phyloP scores from a whole-genome alignment of 2,113 vertebrate genomes.

The Nycticorax nycticorax region DNA sequence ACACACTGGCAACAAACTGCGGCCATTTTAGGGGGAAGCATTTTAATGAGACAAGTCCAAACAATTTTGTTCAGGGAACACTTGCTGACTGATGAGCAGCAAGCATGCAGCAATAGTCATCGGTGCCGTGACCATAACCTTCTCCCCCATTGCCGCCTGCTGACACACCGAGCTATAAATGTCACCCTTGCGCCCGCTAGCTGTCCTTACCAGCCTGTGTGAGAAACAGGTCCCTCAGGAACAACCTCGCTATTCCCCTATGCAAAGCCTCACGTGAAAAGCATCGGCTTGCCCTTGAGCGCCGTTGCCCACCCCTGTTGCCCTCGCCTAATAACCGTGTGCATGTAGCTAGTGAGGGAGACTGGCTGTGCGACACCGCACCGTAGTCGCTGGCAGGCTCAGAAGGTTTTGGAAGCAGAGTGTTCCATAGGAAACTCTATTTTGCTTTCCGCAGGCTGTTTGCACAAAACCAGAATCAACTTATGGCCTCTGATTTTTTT shows the following conservation, averaged over 20 bases:
- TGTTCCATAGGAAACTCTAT: not conserved
- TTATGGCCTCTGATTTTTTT: not conserved
- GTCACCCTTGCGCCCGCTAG: not conserved
- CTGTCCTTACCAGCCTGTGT: not conserved
- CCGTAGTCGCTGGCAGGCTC: not conserved
- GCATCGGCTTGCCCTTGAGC: fast-evolving
- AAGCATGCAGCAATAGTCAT: not conserved
- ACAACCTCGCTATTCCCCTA: not conserved
- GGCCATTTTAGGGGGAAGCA: not conserved
- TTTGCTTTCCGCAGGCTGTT: constrained; percentile 1
- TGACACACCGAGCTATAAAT: not conserved
- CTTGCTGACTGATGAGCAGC: not conserved
- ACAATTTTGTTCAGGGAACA: not conserved
- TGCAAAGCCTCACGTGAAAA: not conserved
- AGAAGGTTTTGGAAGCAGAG: not conserved
- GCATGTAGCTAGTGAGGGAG: fast-evolving
- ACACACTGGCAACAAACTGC: not conserved
- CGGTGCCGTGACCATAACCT: not conserved
- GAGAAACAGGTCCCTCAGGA: not conserved
- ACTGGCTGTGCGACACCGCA: not conserved
- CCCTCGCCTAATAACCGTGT: not conserved
- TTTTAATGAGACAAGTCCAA: not conserved
- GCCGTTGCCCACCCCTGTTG: not conserved
- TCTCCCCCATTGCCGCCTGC: not conserved
- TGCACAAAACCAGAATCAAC: constrained; percentile 16